Base-by-base conservation (phyloP, 2,888 invertebrate genomes). In the Phengaris alcon region DNA sequence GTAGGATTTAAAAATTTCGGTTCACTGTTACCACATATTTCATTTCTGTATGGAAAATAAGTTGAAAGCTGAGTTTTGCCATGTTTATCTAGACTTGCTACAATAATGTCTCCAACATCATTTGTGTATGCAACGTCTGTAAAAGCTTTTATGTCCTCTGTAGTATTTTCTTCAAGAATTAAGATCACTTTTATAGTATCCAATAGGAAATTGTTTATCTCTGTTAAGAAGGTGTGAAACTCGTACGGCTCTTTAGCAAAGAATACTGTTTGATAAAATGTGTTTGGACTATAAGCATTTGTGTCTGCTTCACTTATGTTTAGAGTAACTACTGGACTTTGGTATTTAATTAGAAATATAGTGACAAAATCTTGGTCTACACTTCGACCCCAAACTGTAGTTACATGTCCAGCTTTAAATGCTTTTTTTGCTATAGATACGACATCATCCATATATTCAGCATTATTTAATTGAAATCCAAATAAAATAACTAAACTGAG, bases 71-170 rank as follows among this genome's bases (percentile, higher is more conserved):
- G 78, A 7, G 85, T 77, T 75, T 80, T 78, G 3, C 81, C 78
- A 10, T 78, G 73, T 7, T 76, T 15, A 22, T 78, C 70, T 1
- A 22, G 77, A 75, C 81, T 84, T 76, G 89, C 54, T 73, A 87
- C 78, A 8, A 88, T 79, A 51, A 90, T 80, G 74, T 90, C 83
- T n/a, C 81, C 80, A 8, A 89, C 79, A 76, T 87, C 87, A 78
- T 84, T 82, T 15, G 84, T 78, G 84, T 85, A 86, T 8, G 89
- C 84, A 52, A 78, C 79, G 80, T 84, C 78, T 44, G 84, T 87
- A 13, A 82, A 80, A 55, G 77, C 76, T 8, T 51, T 73, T 52
- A 57, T 75, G 74, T 59, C 85, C 46, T 54, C 82, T 78, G 52
- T 79, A 57, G 12, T 77, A 35, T 15, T 76, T 3, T 82, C 73